Percentiles rank a stretch among this genome's conserved stretches.
Evolutionary conservation across 2,797 vertebrate genomes (phyloP).

Genomic region (Cuniculus paca): DNA sequence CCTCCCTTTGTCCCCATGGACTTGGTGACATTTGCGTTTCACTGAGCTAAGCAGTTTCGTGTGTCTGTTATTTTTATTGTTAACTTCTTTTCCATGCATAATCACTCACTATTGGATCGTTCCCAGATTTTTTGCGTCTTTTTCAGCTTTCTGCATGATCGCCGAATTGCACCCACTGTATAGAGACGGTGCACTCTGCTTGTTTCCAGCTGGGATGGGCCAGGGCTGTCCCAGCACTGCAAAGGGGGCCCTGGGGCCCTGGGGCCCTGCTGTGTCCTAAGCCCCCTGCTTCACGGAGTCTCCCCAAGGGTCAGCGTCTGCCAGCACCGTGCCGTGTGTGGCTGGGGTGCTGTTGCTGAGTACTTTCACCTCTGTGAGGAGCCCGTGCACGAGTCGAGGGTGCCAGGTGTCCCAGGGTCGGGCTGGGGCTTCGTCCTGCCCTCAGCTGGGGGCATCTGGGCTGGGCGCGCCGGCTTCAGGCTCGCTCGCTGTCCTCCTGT

Average conservation of each 20-base stretch:
- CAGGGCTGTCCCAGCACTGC: too few relatives aligned
- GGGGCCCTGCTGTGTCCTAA: too few relatives aligned
- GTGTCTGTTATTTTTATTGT: conserved; percentile 5
- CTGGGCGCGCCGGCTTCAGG: neutral
- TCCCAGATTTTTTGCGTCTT: conserved; percentile 12
- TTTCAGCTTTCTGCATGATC: conserved; percentile 25
- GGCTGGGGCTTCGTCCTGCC: too few relatives aligned
- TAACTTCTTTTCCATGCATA: conserved; percentile 20
- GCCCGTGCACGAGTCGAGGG: too few relatives aligned
- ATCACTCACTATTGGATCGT: neutral
- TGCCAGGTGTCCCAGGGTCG: too few relatives aligned
- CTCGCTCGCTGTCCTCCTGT: neutral
- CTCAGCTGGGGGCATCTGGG: neutral
- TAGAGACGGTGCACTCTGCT: neutral
- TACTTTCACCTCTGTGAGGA: too few relatives aligned
- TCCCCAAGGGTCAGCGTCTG: neutral
- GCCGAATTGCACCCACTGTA: neutral
- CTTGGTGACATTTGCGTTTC: neutral
- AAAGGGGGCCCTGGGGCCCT: too few relatives aligned
- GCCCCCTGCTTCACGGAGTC: neutral
- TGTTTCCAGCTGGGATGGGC: neutral
- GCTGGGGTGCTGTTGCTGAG: too few relatives aligned
- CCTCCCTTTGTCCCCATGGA: neutral
- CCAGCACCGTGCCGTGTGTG: too few relatives aligned
- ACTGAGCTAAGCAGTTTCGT: neutral